phyloP scores from a whole-genome alignment of 2,113 vertebrate genomes.

The Clarias magur region DNA sequence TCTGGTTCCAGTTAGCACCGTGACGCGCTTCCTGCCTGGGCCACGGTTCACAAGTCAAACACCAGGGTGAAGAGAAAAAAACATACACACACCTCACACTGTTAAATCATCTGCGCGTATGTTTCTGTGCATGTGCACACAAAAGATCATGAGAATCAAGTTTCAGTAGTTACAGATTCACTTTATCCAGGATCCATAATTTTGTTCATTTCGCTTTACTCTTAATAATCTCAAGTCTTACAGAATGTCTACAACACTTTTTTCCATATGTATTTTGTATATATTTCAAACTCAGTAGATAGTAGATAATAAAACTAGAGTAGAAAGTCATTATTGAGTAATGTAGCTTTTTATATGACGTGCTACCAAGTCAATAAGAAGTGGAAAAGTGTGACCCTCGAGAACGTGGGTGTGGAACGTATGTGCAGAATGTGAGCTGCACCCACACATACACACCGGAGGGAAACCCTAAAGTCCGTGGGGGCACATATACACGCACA shows the following conservation, averaged over 20 bases:
- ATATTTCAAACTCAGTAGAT: slow-evolving; percentile 1
- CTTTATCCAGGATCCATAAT: not conserved
- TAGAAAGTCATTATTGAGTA: slow-evolving; percentile 45
- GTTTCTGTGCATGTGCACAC: slow-evolving; percentile 17
- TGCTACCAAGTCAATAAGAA: slow-evolving; percentile 38
- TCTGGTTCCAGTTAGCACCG: slow-evolving; percentile 79
- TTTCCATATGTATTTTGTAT: not conserved
- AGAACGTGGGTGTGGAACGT: slow-evolving; percentile 46
- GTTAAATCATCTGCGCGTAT: slow-evolving; percentile 44
- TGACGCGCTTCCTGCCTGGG: slow-evolving; percentile 82
- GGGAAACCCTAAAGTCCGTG: slow-evolving; percentile 63
- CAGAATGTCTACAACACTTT: not conserved
- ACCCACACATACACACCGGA: slow-evolving; percentile 57
- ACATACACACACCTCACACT: slow-evolving; percentile 30
- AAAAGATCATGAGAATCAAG: slow-evolving; percentile 5
- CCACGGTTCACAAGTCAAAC: slow-evolving; percentile 59
- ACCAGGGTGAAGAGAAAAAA: slow-evolving; percentile 46
- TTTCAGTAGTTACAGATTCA: not conserved
- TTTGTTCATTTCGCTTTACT: not conserved
- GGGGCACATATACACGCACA: slow-evolving; percentile 43
- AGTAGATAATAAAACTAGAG: slow-evolving; percentile 23
- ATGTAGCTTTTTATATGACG: slow-evolving; percentile 28
- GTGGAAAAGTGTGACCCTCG: slow-evolving; percentile 55
- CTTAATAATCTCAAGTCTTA: not conserved
- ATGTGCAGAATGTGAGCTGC: slow-evolving; percentile 51